Evolutionary conservation across 2,888 invertebrate genomes (phyloP), one percentile per base, ranked within the genome.

Genomic region (Coleophora flavipennella): DNA sequence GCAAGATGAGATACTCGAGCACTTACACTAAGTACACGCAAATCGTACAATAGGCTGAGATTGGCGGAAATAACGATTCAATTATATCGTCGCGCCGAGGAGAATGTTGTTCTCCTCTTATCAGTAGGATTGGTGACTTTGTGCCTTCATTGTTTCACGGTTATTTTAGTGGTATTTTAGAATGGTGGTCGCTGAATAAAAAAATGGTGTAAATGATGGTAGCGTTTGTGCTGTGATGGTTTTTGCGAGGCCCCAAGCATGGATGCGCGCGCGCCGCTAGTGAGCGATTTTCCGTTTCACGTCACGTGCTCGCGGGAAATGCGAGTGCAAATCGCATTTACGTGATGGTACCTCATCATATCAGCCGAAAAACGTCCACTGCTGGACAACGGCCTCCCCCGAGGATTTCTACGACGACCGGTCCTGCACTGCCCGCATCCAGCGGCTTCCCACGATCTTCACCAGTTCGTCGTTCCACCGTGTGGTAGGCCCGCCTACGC

Each of bases 51-150:
- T 67, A 58, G 59, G 61, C 50, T 52, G 51, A 67, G 62, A 76
- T 73, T 68, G 67, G 70, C 68, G 67, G 69, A 75, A 72, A 72
- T 63, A 64, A 65, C 58, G 51, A 59, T 68, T 67, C 60, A 70
- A 70, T 71, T 76, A 62, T 50, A 51, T 54, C 59, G 64, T 65
- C 65, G 57, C 59, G 20, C 20, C 55, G 58, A 51, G 56, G 56
- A 57, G 56, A 56, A 60, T 62, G 61, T 62, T 59, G 50, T 61
- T 56, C 53, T 32, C 35, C 14, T 39, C 34, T 54, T 51, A 57
- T 57, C 51, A 49, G 57, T 59, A 55, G 55, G 53, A 52, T 58
- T 55, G 53, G 62, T 63, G 49, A 38, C 34, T 49, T 34, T 33
- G 20, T 20, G 20, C 20, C 20, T 20, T 20, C 20, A 20, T 20